Evolutionary conservation across 2,888 invertebrate species (phyloP).

Genomic region (Macropis europaea): DNA sequence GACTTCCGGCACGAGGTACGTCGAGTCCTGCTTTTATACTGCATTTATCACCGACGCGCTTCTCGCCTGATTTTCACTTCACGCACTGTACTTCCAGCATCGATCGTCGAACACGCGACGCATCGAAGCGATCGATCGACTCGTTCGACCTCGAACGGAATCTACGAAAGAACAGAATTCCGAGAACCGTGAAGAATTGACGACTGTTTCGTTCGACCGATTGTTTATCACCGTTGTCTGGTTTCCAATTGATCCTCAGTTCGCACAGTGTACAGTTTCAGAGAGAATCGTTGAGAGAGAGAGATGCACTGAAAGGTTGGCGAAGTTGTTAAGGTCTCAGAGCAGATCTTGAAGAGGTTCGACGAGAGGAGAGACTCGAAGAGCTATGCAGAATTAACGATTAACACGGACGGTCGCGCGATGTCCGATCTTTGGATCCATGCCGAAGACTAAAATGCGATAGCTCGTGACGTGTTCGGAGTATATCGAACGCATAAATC

Average conservation of each 20-base stretch:
- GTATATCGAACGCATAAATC: slow-evolving; percentile 58
- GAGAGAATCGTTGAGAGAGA: no score
- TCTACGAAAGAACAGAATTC: no score
- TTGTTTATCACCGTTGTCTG: no score
- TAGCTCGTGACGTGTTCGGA: slow-evolving; percentile 39
- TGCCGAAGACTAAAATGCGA: slow-evolving; percentile 53
- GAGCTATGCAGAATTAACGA: slow-evolving; percentile 3
- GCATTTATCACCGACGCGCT: slow-evolving; percentile 63
- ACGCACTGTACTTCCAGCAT: not conserved
- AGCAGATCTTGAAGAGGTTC: no score
- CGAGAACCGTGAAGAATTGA: no score
- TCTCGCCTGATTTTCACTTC: slow-evolving; percentile 29
- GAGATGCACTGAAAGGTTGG: no score
- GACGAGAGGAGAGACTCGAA: no score
- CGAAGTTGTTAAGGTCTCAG: no score
- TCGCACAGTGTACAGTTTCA: no score
- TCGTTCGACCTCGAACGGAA: no score
- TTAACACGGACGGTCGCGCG: slow-evolving; percentile 6
- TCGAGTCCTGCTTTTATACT: slow-evolving; percentile 63
- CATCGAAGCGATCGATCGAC: not conserved
- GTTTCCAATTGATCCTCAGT: no score
- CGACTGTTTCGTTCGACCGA: no score
- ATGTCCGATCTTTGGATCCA: slow-evolving; percentile 55
- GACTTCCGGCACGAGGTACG: slow-evolving; percentile 62
- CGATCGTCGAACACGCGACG: not conserved